These are phyloP conservation scores for Bovichtus variegatus DNA, from an alignment of 2,797 vertebrate species.

Conservation along the genomic window DNA sequence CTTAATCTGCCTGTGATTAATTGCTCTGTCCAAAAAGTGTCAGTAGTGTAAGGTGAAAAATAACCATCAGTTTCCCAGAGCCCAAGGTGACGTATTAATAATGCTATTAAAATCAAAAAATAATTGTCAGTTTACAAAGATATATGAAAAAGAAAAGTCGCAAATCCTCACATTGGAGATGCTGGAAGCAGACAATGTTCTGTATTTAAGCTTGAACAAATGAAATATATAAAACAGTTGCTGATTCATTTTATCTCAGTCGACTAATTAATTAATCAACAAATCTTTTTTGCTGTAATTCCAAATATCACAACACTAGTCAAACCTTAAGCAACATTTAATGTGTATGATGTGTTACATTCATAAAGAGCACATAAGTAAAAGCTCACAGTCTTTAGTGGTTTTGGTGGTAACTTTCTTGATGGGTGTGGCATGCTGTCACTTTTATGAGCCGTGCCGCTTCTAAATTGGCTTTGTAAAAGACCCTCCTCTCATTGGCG, in stretches of 20 bases:
- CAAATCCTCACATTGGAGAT: background rate
- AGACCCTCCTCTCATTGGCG: constrained; percentile 53
- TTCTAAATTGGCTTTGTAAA: constrained; percentile 72
- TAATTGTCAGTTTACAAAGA: background rate
- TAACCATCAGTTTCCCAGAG: background rate
- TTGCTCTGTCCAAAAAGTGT: constrained; percentile 1
- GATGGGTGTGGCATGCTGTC: constrained; percentile 67
- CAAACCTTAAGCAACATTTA: background rate
- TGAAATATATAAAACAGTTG: background rate
- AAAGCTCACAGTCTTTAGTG: background rate
- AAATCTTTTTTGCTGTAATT: background rate
- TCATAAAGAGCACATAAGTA: background rate
- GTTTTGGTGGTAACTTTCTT: constrained; percentile 39
- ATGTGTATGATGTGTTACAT: background rate
- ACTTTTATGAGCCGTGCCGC: constrained; percentile 55
- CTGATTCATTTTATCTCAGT: background rate
- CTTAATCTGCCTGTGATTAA: background rate
- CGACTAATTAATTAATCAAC: background rate
- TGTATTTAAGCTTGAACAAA: background rate
- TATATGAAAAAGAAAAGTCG: background rate
- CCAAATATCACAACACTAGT: background rate
- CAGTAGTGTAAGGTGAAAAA: background rate
- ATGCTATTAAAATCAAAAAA: background rate
- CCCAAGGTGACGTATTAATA: background rate
- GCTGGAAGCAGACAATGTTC: background rate